Evolutionary conservation across 2,113 vertebrate species (phyloP), one percentile per base, ranked within the genome.

Genomic region (Scophthalmus maximus): DNA sequence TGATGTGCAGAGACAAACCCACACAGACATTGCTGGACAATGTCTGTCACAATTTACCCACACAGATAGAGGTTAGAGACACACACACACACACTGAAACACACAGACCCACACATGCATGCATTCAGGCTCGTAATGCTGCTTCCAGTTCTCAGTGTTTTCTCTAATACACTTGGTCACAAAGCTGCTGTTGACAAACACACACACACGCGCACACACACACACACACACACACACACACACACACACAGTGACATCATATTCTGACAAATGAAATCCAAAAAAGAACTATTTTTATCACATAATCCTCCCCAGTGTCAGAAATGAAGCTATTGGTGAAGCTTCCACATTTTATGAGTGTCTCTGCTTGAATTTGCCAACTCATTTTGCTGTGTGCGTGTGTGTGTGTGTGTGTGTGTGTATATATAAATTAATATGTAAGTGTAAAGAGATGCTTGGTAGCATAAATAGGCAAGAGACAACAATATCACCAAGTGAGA

Each of bases 1-100:
- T 99, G 87, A 95, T 99, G 97, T 99, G 97, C 89, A 93, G 95
- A 93, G 96, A 98, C 89, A 99, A 97, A 79, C 97, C 98, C 89
- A 98, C 97, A 64, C 93, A 96, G 91, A 95, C 94, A 50, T 92
- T 99, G 90, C 93, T 99, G 92, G 90, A 91, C 84, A 94, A 92
- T 15, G 96, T 99, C 88, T 95, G 95, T 93, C 95, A 95, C 82
- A 95, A 98, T 91, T 95, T 99, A 85, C 97, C 96, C 69, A 72
- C 95, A 87, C 96, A 99, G 91, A 98, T 99, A 74, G 70, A 92
- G 89, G 91, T 92, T 36, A 86, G 87, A 69, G 18, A 69, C 53
- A 18, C 44, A 44, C 25, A 57, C 11, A 68, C 38, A 23, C 27
- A 26, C 40, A 27, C 57, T 27, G 2, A 66, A 23, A 15, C 40